A percentile compares a stretch with the other conserved stretches of the same genome.
These are phyloP conservation scores for Piprites chloris DNA, from an alignment of 2,113 vertebrate genomes.

Conservation along the genomic window DNA sequence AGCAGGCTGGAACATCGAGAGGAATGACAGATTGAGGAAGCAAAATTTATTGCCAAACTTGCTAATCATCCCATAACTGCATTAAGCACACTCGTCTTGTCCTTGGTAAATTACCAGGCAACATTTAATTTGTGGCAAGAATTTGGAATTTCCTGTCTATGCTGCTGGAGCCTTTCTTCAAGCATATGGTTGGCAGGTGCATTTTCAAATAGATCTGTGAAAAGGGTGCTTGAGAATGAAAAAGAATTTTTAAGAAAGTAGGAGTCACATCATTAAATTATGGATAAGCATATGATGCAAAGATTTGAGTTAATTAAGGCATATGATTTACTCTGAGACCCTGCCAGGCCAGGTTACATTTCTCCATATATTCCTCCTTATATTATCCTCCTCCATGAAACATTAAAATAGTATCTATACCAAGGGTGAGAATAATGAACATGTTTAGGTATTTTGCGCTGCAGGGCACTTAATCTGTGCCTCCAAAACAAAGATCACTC, in stretches of 20 bases:
- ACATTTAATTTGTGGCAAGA: conserved; percentile 35
- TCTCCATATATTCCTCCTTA: background rate
- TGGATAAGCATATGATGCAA: background rate
- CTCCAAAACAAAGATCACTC: background rate
- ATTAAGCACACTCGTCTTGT: background rate
- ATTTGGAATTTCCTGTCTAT: conserved; percentile 13
- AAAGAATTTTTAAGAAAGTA: conserved; percentile 16
- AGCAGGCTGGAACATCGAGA: background rate
- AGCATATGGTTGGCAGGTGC: conserved; percentile 34
- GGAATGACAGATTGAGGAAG: background rate
- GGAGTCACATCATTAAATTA: background rate
- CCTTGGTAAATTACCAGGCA: conserved; percentile 32
- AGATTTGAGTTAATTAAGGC: background rate
- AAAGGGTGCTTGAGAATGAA: conserved; percentile 16
- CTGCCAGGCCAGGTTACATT: background rate
- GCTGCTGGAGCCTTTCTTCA: background rate
- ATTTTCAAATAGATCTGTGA: conserved; percentile 5
- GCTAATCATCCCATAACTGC: conserved; percentile 18
- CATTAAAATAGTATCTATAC: fast-evolving
- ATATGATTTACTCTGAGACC: background rate
- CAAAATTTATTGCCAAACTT: conserved; percentile 20
- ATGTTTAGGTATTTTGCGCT: background rate
- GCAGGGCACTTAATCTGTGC: background rate
- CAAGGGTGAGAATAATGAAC: background rate
- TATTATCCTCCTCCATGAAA: background rate